These are phyloP conservation scores for Drosophila tropicalis DNA, from an alignment of 1,140 invertebrate species.

Conservation along the genomic window DNA sequence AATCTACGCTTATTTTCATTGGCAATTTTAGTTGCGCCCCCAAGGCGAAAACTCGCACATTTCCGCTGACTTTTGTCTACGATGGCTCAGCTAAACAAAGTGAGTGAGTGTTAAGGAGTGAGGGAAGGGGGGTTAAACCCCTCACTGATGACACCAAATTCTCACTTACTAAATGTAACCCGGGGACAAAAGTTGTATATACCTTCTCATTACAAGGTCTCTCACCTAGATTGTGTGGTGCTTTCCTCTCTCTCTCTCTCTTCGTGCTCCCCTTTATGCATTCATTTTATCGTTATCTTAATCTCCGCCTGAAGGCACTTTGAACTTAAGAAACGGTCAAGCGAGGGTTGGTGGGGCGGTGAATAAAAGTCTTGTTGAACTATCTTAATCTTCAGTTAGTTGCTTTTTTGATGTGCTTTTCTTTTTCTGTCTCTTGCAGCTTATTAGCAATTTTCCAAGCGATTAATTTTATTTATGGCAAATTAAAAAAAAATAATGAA, in stretches of 20 bases:
- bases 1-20: slow-evolving; percentile 72
- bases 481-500: slow-evolving; percentile 8
- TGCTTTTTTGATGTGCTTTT: slow-evolving; percentile 48
- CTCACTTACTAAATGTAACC: slow-evolving; percentile 60
- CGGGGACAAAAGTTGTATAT: slow-evolving; percentile 24
- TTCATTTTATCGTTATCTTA: slow-evolving; percentile 38
- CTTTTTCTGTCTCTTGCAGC: slow-evolving; percentile 7
- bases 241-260: background rate
- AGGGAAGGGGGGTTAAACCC: background rate
- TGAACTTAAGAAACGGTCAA: slow-evolving; percentile 21
- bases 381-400: slow-evolving; percentile 54
- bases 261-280: slow-evolving; percentile 9
- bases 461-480: slow-evolving; percentile 60
- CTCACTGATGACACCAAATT: slow-evolving; percentile 61
- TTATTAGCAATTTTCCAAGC: slow-evolving; percentile 72
- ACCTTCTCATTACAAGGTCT: slow-evolving; percentile 39
- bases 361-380: slow-evolving; percentile 33
- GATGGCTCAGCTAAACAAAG: background rate
- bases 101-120: background rate
- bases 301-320: slow-evolving; percentile 29
- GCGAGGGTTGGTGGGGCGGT: background rate
- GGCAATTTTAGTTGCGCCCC: slow-evolving; percentile 62
- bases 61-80: slow-evolving; percentile 61
- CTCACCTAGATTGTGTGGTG: slow-evolving; percentile 1
- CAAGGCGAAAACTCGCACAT: slow-evolving; percentile 59